A percentile compares a stretch with the other conserved stretches of the same genome.
phyloP scores from a whole-genome alignment of 2,113 vertebrate genomes.

The Nesoenas mayeri region DNA sequence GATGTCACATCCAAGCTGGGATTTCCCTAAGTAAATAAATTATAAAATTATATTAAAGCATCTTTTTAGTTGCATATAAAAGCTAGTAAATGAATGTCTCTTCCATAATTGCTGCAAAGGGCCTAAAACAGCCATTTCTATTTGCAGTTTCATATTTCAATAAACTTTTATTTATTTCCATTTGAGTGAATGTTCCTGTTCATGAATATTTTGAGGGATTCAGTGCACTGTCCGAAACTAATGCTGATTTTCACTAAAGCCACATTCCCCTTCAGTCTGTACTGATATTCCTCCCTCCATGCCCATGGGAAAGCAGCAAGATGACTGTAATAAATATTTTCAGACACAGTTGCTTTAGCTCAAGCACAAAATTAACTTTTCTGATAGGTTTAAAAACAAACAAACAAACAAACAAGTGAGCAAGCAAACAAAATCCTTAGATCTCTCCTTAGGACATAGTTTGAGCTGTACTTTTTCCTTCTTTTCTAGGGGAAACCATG shows the following conservation, averaged over 20 bases:
- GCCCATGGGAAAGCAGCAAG: neutral
- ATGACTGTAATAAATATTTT: neutral
- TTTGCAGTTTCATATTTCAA: constrained; percentile 74
- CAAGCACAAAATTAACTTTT: constrained; percentile 1
- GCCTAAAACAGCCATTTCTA: constrained; percentile 58
- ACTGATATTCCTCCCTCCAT: neutral
- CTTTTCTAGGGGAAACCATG: neutral
- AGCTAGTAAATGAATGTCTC: constrained; percentile 63
- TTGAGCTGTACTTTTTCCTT: neutral
- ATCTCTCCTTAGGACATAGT: neutral
- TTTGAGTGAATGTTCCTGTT: constrained; percentile 59
- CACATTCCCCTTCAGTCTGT: neutral
- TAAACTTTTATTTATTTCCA: constrained; percentile 76
- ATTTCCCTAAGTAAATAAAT: constrained; percentile 72
- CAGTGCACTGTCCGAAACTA: neutral
- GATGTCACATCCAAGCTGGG: constrained; percentile 21
- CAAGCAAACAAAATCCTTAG: neutral
- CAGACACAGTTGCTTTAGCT: neutral
- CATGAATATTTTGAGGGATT: constrained; percentile 25
- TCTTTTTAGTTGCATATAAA: constrained; percentile 71
- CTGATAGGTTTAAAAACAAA: neutral
- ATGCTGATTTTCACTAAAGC: neutral
- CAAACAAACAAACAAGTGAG: neutral
- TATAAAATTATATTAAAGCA: constrained; percentile 68
- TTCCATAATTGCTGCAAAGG: constrained; percentile 64